Conservation (phyloP, 2,113 vertebrate genomes). For the Otus sunia region DNA sequence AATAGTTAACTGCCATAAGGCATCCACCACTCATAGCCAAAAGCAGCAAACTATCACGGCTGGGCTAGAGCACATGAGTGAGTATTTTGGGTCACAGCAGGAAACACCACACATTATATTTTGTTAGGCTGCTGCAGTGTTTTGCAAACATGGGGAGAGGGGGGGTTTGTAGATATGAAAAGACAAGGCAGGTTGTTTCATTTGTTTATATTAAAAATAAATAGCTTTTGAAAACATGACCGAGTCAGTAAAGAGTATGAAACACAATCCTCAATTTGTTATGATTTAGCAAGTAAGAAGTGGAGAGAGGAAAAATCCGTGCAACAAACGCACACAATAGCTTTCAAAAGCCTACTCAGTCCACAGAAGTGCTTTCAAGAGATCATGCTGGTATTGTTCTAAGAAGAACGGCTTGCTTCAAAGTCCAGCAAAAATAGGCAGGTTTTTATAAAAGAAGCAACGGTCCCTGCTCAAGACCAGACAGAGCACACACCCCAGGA, state of each 20-base stretch:
- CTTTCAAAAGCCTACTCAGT: background rate
- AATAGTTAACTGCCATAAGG: background rate
- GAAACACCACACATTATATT: background rate
- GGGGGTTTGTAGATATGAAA: background rate
- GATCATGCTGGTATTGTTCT: background rate
- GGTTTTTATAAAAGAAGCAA: background rate
- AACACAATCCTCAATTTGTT: constrained; percentile 18
- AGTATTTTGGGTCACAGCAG: background rate
- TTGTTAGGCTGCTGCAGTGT: constrained; percentile 33
- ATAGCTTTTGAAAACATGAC: constrained; percentile 15
- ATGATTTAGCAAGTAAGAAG: constrained; percentile 2
- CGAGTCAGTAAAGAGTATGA: background rate
- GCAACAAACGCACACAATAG: background rate
- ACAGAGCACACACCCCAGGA: background rate
- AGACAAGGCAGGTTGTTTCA: background rate
- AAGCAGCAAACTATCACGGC: background rate
- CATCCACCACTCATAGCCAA: background rate
- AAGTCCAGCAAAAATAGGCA: background rate
- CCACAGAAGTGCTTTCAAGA: background rate
- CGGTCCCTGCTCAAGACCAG: background rate
- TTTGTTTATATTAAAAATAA: constrained; percentile 40
- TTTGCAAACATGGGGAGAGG: background rate
- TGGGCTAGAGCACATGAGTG: background rate
- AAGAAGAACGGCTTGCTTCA: background rate
- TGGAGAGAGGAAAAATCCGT: background rate